Base-by-base conservation (phyloP, 2,888 invertebrate species). In the Leptopilina drosophilae region DNA sequence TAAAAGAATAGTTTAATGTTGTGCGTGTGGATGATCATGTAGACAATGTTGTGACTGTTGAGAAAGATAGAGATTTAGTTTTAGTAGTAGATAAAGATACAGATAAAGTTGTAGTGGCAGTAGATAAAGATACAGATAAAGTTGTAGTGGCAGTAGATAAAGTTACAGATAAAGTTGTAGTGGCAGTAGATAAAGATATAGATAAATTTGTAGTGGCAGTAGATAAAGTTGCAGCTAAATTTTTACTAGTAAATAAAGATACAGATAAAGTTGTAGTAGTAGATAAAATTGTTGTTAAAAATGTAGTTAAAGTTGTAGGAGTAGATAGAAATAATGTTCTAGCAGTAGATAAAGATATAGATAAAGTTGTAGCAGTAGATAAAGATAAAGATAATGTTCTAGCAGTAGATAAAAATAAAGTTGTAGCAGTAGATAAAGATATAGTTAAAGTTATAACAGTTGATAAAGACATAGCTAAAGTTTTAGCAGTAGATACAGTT, bases 181-280 rank as follows among this genome's bases (percentile, higher is more conserved):
- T n/a, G n/a, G 62, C 62, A 62, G 62, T 62, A 62, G 49, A 84
- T 77, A 53, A 80, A 79, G 65, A 78, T 49, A 82, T n/a, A 20
- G 20, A 62, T 62, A 15, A 62, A 62, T n/a, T n/a, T n/a, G n/a
- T n/a, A n/a, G 9, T 14, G 14, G 53, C 14, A 53, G 9, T n/a
- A 59, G 59, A 12, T 56, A 14, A 3, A 46, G 9, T 6, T 5
- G n/a, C 65, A 83, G 9, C 40, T 76, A 79, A 80, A 73, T 76
- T 65, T 76, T 64, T 81, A 78, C 69, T 9, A 77, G 69, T 40
- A 75, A 59, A 62, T 79, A 78, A 66, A 80, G 53, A 53, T 67
- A 20, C 9, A 62, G 20, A 9, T 62, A 20, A 62, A 62, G 20
- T 20, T 15, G 7, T 15, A 62, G 15, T 9, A 20, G 15, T 2